Evolutionary conservation across 2,888 invertebrate genomes (phyloP).

Genomic region (Cordilura impudica): DNA sequence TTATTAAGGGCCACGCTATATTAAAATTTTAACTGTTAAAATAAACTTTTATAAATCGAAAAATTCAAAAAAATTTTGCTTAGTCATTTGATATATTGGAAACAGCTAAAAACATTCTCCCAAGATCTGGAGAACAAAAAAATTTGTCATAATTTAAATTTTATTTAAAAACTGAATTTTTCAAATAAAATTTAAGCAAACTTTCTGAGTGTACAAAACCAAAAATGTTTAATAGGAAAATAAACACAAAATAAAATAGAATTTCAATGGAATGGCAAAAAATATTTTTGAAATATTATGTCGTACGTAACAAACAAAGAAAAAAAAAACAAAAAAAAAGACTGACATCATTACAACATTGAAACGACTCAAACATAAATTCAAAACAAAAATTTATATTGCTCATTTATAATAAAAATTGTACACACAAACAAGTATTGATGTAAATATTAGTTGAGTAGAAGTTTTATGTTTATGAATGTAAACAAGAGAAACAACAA

Average conservation of each 20-base stretch:
- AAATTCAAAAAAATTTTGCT: no score
- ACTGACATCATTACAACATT: constrained; percentile 1
- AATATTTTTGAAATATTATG: neutral
- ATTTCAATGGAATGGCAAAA: neutral
- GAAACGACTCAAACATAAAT: neutral
- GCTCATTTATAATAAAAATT: neutral
- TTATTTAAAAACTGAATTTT: neutral
- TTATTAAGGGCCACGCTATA: no score
- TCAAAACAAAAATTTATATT: neutral
- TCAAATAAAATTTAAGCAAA: no score
- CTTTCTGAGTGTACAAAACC: no score
- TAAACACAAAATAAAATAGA: neutral
- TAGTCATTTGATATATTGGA: no score
- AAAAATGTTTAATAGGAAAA: no score
- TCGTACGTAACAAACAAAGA: neutral
- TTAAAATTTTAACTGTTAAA: no score
- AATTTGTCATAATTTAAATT: no score
- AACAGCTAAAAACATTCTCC: no score
- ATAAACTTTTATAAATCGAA: no score
- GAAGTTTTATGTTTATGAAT: neutral
- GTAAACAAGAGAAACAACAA: neutral
- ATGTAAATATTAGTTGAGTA: neutral
- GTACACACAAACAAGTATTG: neutral
- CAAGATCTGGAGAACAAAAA: no score
- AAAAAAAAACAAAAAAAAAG: neutral